These are phyloP conservation scores for Mastomys natalensis DNA, from an alignment of 2,113 vertebrate species.

Conservation along the genomic window DNA sequence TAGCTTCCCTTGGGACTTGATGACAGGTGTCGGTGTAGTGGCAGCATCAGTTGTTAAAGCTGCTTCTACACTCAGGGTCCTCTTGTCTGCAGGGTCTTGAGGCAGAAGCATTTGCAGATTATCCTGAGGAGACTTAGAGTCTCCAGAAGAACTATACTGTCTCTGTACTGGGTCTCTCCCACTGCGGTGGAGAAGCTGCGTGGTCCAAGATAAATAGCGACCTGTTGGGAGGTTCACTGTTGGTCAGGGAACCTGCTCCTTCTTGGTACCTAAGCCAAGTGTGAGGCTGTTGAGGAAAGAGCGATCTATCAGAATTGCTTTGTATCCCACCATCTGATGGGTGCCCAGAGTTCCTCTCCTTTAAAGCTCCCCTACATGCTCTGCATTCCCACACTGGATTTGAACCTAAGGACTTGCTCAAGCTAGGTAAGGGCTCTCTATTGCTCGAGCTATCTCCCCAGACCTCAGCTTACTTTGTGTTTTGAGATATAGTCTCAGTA, in stretches of 20 bases:
- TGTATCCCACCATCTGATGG: neutral
- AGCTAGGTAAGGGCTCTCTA: neutral
- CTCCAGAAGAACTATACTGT: neutral
- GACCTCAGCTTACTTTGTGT: neutral
- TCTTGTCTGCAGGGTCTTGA: neutral
- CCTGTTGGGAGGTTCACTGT: neutral
- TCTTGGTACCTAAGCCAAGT: neutral
- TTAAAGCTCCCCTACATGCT: neutral
- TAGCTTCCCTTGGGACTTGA: neutral
- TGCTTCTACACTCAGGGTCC: neutral
- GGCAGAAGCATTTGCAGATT: neutral
- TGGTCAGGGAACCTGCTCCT: neutral
- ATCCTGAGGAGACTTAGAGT: neutral
- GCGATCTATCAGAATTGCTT: neutral
- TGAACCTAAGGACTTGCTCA: neutral
- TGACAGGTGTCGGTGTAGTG: neutral
- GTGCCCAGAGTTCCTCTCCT: too few relatives aligned
- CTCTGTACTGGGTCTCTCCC: neutral
- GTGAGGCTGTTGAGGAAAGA: neutral
- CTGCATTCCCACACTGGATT: neutral
- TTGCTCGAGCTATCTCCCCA: neutral
- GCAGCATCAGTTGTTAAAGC: neutral
- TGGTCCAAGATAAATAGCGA: neutral
- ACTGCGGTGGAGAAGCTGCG: neutral
- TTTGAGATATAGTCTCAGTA: neutral